Evolutionary conservation across 2,797 vertebrate genomes (phyloP).

Genomic region (Emydoidea blandingii): DNA sequence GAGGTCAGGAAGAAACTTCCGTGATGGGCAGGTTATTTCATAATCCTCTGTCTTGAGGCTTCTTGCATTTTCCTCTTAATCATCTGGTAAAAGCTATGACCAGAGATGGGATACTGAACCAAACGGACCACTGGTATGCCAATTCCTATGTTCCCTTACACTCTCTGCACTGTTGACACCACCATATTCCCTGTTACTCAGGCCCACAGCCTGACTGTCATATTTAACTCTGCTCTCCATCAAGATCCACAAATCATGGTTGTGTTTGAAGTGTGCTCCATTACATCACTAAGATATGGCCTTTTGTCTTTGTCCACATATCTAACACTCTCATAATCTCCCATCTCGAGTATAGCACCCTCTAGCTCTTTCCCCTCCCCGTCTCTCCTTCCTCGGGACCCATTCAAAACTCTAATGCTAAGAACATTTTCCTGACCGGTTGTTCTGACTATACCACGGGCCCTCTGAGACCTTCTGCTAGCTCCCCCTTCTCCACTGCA

Average conservation of each 20-base stretch:
- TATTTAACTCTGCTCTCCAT: background rate
- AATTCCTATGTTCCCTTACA: background rate
- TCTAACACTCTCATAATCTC: background rate
- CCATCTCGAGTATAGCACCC: background rate
- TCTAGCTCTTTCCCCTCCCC: background rate
- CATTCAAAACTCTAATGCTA: background rate
- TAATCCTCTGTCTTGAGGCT: background rate
- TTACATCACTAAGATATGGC: no score
- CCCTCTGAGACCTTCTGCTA: background rate
- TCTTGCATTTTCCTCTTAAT: background rate
- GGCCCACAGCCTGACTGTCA: background rate
- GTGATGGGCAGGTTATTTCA: background rate
- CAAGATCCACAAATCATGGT: background rate
- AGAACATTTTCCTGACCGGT: background rate
- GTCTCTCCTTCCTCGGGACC: background rate
- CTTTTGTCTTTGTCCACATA: background rate
- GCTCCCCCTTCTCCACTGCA: constrained; percentile 47
- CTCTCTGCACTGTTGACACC: background rate
- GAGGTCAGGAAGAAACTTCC: background rate
- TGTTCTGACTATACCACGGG: background rate
- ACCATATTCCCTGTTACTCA: background rate
- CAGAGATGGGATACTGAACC: background rate
- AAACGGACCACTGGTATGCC: background rate
- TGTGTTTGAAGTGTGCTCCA: background rate
- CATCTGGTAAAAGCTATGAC: background rate